Evolutionary conservation across 2,888 invertebrate genomes (phyloP), one percentile per base, ranked within the genome.

Genomic region (Tiliacea aurago): DNA sequence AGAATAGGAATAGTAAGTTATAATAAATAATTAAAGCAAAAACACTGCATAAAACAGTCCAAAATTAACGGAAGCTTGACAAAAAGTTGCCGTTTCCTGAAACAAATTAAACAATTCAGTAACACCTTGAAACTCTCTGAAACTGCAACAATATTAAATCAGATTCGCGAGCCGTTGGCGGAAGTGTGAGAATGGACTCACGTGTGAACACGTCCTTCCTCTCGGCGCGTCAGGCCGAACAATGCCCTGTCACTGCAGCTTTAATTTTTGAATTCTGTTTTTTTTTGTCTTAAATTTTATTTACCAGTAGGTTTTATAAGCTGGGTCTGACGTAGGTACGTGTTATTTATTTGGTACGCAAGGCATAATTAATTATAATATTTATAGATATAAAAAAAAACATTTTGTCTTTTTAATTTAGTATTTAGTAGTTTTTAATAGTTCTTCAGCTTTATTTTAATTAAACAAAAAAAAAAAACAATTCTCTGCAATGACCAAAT

Each of bases 61-160:
- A 28, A 61, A 23, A 73, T 80, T 9, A 75, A 67, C 45, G 56
- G 28, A 20, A 70, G 13, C 41, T 15, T 45, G 53, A 74, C 69
- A 81, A 81, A 83, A 84, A 78, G 71, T 73, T 76, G 53, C 11
- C 64, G 41, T 81, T 81, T 70, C 53, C 73, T 18, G 71, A 62
- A 86, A 70, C 76, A 86, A 84, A 86, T 86, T 84, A 86, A 84
- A 73, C 76, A 72, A 68, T 84, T 69, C 66, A 79, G 83, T 81
- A 49, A 70, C 86, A 78, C 83, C 75, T 80, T 73, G 78, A 56
- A 73, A 69, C 76, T 69, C 66, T 67, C 69, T 79, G 77, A 61
- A 84, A 80, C 76, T 85, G 84, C 77, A 81, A 81, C 86, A 78
- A 76, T 78, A 85, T 86, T 86, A 84, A 86, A 85, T 84, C 86